Evolutionary conservation across 92 coral and sea anemone genomes (phyloP).

Genomic region (Porites rus): DNA sequence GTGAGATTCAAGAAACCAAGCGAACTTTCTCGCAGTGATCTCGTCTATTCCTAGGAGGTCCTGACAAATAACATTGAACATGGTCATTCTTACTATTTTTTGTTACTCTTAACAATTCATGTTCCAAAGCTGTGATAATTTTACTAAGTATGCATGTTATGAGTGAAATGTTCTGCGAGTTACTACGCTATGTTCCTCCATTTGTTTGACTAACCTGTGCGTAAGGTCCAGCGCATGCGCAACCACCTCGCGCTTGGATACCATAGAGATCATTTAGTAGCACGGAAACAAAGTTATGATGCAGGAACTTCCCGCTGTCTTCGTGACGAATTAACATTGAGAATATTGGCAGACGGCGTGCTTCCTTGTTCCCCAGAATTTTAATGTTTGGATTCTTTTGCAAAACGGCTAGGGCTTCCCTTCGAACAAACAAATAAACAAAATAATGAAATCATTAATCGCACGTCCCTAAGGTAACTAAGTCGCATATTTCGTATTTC

Average conservation of each 20-base stretch:
- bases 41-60: slow-evolving; percentile 79
- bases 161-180: no score
- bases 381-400: slow-evolving; percentile 61
- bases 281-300: slow-evolving; percentile 86
- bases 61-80: slow-evolving; percentile 20
- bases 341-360: slow-evolving; percentile 81
- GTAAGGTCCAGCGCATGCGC: slow-evolving; percentile 94
- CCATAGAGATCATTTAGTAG: slow-evolving; percentile 86
- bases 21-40: slow-evolving; percentile 67
- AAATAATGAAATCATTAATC: background rate
- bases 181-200: background rate
- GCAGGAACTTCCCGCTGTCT: slow-evolving; percentile 83
- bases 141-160: no score
- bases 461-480: background rate
- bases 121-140: no score
- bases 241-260: slow-evolving; percentile 88
- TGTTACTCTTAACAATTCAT: no score
- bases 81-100: background rate
- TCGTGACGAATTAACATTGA: slow-evolving; percentile 75
- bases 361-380: slow-evolving; percentile 76
- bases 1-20: slow-evolving; percentile 73
- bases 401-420: slow-evolving; percentile 74
- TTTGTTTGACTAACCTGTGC: slow-evolving; percentile 64
- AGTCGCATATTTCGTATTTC: no score
- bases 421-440: background rate